Evolutionary conservation across 2,888 invertebrate genomes (phyloP).

Genomic region (Tryphoninae sp.): DNA sequence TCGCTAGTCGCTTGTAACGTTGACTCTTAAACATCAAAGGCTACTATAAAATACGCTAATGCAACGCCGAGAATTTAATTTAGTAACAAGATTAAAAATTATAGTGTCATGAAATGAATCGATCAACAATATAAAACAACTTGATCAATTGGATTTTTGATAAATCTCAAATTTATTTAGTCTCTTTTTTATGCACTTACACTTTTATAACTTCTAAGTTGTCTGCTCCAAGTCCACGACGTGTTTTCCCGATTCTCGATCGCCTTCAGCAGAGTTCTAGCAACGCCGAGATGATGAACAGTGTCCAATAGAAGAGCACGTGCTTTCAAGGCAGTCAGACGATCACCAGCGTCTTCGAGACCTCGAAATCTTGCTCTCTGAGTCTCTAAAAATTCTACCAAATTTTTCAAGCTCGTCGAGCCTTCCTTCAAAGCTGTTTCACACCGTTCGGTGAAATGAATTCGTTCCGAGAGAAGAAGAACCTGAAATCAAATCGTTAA

Average conservation of each 20-base stretch:
- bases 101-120: background rate
- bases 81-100: too few species aligned
- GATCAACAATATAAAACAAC: background rate
- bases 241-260: slow-evolving; percentile 70
- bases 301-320: slow-evolving; percentile 96
- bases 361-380: slow-evolving; percentile 83
- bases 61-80: too few species aligned
- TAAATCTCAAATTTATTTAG: slow-evolving; percentile 47
- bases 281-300: slow-evolving; percentile 93
- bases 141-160: background rate
- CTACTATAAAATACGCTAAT: too few species aligned
- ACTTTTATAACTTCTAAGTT: slow-evolving; percentile 85
- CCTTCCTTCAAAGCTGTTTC: slow-evolving; percentile 74
- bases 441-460: slow-evolving; percentile 78
- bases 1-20: too few species aligned
- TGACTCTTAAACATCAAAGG: too few species aligned
- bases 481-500: slow-evolving; percentile 64
- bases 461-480: slow-evolving; percentile 75
- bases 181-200: slow-evolving; percentile 63
- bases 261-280: slow-evolving; percentile 87
- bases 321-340: slow-evolving; percentile 91
- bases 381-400: slow-evolving; percentile 82
- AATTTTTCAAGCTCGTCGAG: slow-evolving; percentile 78
- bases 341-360: slow-evolving; percentile 82
- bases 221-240: slow-evolving; percentile 96